A percentile compares a stretch with the other conserved stretches of the same genome.
These are phyloP conservation scores for Hydriomena furcata DNA, from an alignment of 2,888 invertebrate species.

Conservation along the genomic window DNA sequence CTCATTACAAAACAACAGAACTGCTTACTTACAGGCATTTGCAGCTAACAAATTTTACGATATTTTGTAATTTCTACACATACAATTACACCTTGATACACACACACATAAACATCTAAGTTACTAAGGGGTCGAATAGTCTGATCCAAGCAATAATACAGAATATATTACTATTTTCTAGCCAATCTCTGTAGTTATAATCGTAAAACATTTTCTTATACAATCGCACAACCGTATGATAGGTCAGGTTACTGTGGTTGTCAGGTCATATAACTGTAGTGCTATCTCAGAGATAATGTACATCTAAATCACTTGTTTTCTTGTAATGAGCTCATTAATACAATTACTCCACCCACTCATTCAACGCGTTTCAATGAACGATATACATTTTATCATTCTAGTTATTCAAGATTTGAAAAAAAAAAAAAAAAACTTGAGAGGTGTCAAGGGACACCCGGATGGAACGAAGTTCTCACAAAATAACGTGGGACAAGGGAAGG, in stretches of 20 bases:
- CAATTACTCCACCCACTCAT: too few species aligned
- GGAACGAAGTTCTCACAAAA: too few species aligned
- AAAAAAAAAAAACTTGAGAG: too few species aligned
- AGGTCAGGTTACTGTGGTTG: slow-evolving; percentile 17
- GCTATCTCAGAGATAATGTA: slow-evolving; percentile 12
- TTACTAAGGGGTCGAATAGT: neutral
- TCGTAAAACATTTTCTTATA: slow-evolving; percentile 7
- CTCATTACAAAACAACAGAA: slow-evolving; percentile 52
- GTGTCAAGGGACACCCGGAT: too few species aligned
- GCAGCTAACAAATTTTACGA: slow-evolving; percentile 34
- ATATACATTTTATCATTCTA: too few species aligned
- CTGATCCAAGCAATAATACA: neutral
- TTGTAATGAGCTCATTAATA: slow-evolving; percentile 14
- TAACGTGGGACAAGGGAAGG: too few species aligned
- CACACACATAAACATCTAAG: neutral
- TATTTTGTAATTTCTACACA: slow-evolving; percentile 2
- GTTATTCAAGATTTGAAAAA: neutral
- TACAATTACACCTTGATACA: slow-evolving; percentile 19
- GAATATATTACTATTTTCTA: slow-evolving; percentile 3
- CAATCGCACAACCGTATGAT: neutral
- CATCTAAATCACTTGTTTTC: slow-evolving; percentile 20
- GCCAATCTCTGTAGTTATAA: slow-evolving; percentile 4
- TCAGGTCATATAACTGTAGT: slow-evolving; percentile 11
- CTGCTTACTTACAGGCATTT: slow-evolving; percentile 34
- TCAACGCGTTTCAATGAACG: too few species aligned